Evolutionary conservation across 2,888 invertebrate genomes (phyloP).

Genomic region (Gnatocerus cornutus): DNA sequence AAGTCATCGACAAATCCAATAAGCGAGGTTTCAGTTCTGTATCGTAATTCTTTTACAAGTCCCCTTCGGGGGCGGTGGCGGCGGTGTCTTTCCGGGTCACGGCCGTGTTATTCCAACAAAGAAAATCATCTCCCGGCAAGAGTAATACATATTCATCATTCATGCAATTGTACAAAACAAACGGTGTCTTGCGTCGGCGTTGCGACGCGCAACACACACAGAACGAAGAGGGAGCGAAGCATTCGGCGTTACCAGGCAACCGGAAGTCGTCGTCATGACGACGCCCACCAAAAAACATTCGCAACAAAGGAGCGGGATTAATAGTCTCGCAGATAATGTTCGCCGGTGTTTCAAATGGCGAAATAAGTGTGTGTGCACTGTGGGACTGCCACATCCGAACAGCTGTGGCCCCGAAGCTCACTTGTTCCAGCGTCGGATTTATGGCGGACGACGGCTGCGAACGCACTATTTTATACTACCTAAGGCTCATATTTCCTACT

Average conservation of each 20-base stretch:
- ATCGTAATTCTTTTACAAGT: slow-evolving; percentile 40
- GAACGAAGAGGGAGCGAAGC: slow-evolving; percentile 60
- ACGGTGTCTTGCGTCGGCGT: slow-evolving; percentile 65
- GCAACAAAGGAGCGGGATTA: slow-evolving; percentile 70
- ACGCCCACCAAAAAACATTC: slow-evolving; percentile 70
- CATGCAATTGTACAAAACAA: slow-evolving; percentile 67
- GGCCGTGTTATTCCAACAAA: slow-evolving; percentile 56
- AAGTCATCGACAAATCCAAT: slow-evolving; percentile 39
- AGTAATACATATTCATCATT: slow-evolving; percentile 67
- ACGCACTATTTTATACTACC: slow-evolving; percentile 11
- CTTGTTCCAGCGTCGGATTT: slow-evolving; percentile 40
- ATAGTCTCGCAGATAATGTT: slow-evolving; percentile 70
- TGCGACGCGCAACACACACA: slow-evolving; percentile 55
- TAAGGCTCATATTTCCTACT: slow-evolving; percentile 1
- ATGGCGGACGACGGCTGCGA: slow-evolving; percentile 27
- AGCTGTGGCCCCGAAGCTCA: slow-evolving; percentile 39
- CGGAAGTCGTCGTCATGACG: slow-evolving; percentile 69
- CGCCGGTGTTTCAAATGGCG: slow-evolving; percentile 69
- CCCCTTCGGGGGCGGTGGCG: slow-evolving; percentile 49
- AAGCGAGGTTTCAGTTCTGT: slow-evolving; percentile 33
- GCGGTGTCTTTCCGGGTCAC: slow-evolving; percentile 54
- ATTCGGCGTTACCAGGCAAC: slow-evolving; percentile 67
- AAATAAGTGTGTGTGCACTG: slow-evolving; percentile 64
- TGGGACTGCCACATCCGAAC: slow-evolving; percentile 43
- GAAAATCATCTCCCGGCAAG: slow-evolving; percentile 63